Evolutionary conservation across 2,797 vertebrate species (phyloP).

Genomic region (Perodicticus potto): DNA sequence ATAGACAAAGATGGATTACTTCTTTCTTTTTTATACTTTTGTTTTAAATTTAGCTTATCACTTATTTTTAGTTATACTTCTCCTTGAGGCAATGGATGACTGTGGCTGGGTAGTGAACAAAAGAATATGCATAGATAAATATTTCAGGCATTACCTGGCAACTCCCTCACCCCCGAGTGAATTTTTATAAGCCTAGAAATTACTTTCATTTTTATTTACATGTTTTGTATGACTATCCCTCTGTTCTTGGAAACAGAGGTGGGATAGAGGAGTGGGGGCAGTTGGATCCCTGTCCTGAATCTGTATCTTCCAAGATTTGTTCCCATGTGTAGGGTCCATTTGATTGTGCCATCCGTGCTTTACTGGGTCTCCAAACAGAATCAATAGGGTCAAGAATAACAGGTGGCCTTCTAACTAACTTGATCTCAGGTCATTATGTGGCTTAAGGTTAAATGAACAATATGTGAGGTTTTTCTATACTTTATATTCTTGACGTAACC

Average conservation of each 20-base stretch:
- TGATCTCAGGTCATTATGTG: background rate
- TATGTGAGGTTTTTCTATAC: background rate
- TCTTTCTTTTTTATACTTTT: background rate
- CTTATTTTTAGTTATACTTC: background rate
- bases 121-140: background rate
- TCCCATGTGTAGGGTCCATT: background rate
- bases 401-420: background rate
- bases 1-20: too few species aligned
- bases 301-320: background rate
- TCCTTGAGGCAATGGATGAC: background rate
- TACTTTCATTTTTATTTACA: background rate
- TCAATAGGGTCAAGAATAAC: background rate
- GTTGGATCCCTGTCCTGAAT: background rate
- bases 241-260: background rate
- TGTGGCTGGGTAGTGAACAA: background rate
- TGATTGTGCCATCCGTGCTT: background rate
- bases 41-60: conserved; percentile 20
- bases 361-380: background rate
- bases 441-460: background rate
- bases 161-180: fast-evolving
- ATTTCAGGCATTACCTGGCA: background rate
- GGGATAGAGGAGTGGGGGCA: background rate
- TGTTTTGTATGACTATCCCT: background rate
- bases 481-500: background rate
- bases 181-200: background rate